Conservation (phyloP, 2,888 invertebrate species). For the Epirrhoe alternata region DNA sequence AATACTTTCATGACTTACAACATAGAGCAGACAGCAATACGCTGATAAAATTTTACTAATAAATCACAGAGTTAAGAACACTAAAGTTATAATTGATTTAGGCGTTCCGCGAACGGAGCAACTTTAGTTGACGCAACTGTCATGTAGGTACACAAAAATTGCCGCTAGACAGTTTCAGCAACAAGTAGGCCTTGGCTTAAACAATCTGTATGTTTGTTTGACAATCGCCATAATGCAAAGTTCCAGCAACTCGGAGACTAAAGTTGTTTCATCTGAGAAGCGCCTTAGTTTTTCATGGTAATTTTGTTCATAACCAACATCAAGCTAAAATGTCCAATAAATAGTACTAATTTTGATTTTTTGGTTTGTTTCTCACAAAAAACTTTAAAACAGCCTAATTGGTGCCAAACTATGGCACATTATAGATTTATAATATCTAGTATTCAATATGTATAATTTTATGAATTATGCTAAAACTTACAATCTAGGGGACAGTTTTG, state of each 20-base stretch:
- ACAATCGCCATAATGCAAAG: too few species aligned
- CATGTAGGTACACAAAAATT: too few species aligned
- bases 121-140: too few species aligned
- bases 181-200: too few species aligned
- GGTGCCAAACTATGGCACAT: constrained; percentile 41
- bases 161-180: too few species aligned
- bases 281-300: too few species aligned
- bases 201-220: too few species aligned
- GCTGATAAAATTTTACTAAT: not conserved
- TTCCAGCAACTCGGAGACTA: too few species aligned
- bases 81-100: too few species aligned
- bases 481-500: constrained; percentile 63
- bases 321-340: not conserved
- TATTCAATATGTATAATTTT: constrained; percentile 23
- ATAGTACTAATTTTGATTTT: constrained; percentile 32
- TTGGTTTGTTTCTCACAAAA: constrained; percentile 38
- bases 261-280: too few species aligned
- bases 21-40: not conserved
- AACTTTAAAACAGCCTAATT: constrained; percentile 30
- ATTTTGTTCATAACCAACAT: too few species aligned
- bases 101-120: too few species aligned
- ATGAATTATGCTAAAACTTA: constrained; percentile 39
- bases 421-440: constrained; percentile 1
- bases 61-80: not conserved
- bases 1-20: not conserved